Evolutionary conservation across 2,797 vertebrate species (phyloP).

Genomic region (Leuciscus waleckii): DNA sequence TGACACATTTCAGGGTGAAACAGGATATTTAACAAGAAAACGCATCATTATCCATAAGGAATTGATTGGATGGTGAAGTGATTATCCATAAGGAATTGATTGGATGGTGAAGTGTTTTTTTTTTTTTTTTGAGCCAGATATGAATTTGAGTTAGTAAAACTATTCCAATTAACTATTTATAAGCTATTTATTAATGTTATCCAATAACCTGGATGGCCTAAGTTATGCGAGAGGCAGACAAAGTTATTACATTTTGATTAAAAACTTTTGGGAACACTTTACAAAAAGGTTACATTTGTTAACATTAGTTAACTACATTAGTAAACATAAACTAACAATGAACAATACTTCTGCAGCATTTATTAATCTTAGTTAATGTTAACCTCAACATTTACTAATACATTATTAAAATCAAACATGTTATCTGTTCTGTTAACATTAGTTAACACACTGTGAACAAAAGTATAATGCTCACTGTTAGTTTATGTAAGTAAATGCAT

Average conservation of each 20-base stretch:
- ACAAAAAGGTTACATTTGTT: no score
- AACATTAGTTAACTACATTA: background rate
- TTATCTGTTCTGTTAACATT: background rate
- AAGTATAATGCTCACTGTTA: background rate
- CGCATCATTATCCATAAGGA: background rate
- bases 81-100: background rate
- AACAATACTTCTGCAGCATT: background rate
- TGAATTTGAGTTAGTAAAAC: background rate
- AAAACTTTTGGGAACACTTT: background rate
- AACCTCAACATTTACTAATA: no score
- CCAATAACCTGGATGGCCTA: background rate
- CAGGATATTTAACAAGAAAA: background rate
- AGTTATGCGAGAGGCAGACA: background rate
- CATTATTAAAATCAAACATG: background rate
- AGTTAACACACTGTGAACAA: background rate
- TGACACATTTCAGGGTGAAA: no score
- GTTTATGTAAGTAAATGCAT: background rate
- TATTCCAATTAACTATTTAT: no score
- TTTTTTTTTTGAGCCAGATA: background rate
- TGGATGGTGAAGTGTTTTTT: background rate
- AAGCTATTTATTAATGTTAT: background rate
- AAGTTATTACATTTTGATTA: background rate
- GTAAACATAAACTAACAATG: background rate
- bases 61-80: background rate
- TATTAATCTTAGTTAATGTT: background rate